Conservation (phyloP, 35 echinoderm and acorn worm species). For the Strongylocentrotus purpuratus region DNA sequence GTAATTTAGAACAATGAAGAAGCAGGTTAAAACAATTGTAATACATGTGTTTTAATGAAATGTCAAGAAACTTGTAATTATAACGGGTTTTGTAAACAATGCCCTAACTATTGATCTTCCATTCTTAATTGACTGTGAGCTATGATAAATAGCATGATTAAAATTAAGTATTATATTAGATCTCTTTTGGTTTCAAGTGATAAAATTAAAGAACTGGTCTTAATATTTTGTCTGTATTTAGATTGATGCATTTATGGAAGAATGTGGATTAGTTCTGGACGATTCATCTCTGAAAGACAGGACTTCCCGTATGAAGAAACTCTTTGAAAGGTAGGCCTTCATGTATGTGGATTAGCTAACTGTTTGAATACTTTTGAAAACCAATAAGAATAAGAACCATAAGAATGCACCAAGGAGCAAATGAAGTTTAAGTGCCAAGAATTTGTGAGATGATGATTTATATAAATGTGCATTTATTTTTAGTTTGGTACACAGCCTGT, state of each 20-base stretch:
- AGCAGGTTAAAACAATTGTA: too few relatives aligned
- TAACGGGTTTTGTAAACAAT: neutral
- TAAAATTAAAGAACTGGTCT: neutral
- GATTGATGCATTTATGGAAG: constrained; percentile 36
- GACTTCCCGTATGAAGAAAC: constrained; percentile 23
- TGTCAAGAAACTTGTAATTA: neutral
- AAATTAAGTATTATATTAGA: neutral
- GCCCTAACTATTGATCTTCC: too few relatives aligned
- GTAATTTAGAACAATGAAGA: too few relatives aligned
- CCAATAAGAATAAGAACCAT: too few relatives aligned
- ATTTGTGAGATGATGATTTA: neutral
- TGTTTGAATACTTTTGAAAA: too few relatives aligned
- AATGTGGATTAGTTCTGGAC: constrained; percentile 28
- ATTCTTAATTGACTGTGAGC: neutral
- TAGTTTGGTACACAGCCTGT: neutral
- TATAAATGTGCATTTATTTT: neutral
- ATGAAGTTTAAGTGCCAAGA: too few relatives aligned
- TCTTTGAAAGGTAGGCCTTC: neutral
- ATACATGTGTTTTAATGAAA: too few relatives aligned
- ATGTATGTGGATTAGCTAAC: neutral
- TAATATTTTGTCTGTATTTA: neutral
- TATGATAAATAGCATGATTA: neutral
- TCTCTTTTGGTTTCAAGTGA: neutral
- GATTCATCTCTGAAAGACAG: constrained; percentile 35
- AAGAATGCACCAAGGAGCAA: too few relatives aligned